Conservation (phyloP, 2,113 vertebrate genomes). For the Zootoca vivipara region DNA sequence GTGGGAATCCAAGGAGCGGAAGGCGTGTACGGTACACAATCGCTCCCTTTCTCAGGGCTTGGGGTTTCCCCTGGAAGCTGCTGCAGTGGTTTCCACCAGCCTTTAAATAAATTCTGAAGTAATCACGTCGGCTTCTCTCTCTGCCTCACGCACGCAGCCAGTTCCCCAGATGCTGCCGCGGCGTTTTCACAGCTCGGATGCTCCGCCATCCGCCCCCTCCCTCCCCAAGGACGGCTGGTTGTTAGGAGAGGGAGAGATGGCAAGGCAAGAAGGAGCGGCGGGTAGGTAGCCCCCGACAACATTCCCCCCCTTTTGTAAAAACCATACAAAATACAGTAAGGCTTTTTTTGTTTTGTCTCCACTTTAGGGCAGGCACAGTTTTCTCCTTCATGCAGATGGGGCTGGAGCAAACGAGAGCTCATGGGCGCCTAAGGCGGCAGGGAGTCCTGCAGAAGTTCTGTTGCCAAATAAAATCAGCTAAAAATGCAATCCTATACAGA, state of each 20-base stretch:
- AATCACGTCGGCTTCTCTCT: slow-evolving; percentile 74
- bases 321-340: background rate
- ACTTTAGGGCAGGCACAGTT: background rate
- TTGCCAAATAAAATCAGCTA: background rate
- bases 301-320: no score
- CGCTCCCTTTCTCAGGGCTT: background rate
- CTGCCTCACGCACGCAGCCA: slow-evolving; percentile 70
- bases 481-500: background rate
- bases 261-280: background rate
- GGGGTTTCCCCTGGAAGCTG: slow-evolving; percentile 79
- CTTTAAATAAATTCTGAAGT: slow-evolving; percentile 85
- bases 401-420: background rate
- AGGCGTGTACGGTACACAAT: background rate
- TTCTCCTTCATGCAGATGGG: background rate
- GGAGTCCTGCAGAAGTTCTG: background rate
- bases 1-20: background rate
- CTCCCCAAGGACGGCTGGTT: background rate
- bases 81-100: slow-evolving; percentile 82
- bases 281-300: no score
- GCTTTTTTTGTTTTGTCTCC: no score
- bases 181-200: slow-evolving; percentile 39
- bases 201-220: background rate
- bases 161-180: slow-evolving; percentile 52
- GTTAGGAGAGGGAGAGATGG: background rate
- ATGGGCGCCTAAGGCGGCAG: no score